Evolutionary conservation across 2,113 vertebrate species (phyloP), one percentile per base, ranked within the genome.

Genomic region (Holacanthus passer): DNA sequence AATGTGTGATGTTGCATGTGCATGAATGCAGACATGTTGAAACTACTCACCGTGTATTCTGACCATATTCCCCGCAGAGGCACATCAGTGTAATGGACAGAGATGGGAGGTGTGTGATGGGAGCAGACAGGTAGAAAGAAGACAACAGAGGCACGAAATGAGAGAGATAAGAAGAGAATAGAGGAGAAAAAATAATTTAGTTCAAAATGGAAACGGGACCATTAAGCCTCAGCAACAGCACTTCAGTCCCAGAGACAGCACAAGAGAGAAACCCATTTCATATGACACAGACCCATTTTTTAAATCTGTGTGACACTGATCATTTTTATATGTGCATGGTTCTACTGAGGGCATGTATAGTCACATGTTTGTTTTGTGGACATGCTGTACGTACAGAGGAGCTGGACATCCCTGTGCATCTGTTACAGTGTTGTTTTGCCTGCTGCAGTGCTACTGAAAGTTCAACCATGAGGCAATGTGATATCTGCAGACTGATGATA

Each of bases 1-100:
- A 8, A 3, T 45, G 55, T 65, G 59, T 71, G 20, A 60, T 47
- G 59, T 41, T n/a, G 52, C 16, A 32, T 50, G 60, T 58, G 53
- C 11, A 20, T 52, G 66, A 3, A 41, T 50, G 75, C n/a, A 35
- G 64, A 55, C 45, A 76, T 12, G 43, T 43, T 62, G n/a, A 56
- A 53, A 59, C 31, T 76, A 92, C 93, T 93, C 85, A 94, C 93
- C 43, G 93, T 94, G 90, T 94, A 94, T 82, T 94, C 93, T 94
- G 90, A 77, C 22, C 75, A 58, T 32, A 65, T 80, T 64, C 50
- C 86, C 86, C 74, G 73, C 78, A 76, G 80, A 79, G 39, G 27
- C 47, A n/a, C 83, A 86, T 81, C 62, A 48, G 68, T 55, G 10
- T 62, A 73, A 86, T 58, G 71, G 84, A 75, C 31, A 81, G 63